Evolutionary conservation across 2,113 vertebrate genomes (phyloP).

Genomic region (Pachyramphus minor): DNA sequence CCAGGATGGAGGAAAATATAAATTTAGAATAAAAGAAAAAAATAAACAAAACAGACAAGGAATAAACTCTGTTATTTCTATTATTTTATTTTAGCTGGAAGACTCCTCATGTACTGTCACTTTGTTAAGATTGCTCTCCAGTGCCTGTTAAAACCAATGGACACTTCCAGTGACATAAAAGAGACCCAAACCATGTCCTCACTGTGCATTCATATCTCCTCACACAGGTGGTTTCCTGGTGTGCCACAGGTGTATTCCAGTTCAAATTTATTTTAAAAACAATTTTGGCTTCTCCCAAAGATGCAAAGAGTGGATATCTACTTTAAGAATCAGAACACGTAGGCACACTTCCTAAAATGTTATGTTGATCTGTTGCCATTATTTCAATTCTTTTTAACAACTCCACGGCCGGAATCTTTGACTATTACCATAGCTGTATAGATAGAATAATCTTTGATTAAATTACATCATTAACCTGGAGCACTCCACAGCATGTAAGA

Average conservation of each 20-base stretch:
- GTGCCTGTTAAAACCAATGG: neutral
- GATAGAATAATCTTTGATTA: neutral
- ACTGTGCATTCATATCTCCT: neutral
- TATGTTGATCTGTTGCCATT: neutral
- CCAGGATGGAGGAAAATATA: neutral
- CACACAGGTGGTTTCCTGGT: neutral
- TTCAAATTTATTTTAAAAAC: neutral
- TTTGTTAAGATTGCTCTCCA: neutral
- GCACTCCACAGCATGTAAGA: neutral
- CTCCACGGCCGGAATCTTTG: neutral
- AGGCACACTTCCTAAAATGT: neutral
- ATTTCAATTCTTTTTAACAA: neutral
- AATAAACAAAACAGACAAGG: neutral
- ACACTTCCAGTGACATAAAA: neutral
- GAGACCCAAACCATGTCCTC: neutral
- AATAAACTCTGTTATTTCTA: neutral
- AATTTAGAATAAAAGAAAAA: neutral
- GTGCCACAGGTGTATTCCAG: neutral
- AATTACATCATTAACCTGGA: neutral
- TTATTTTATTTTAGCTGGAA: neutral
- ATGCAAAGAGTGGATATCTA: neutral
- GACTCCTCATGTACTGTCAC: neutral
- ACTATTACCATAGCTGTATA: neutral
- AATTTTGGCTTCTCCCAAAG: neutral
- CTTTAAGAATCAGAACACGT: neutral